Conservation (phyloP, 1,140 invertebrate genomes). For the Eueides isabella region DNA sequence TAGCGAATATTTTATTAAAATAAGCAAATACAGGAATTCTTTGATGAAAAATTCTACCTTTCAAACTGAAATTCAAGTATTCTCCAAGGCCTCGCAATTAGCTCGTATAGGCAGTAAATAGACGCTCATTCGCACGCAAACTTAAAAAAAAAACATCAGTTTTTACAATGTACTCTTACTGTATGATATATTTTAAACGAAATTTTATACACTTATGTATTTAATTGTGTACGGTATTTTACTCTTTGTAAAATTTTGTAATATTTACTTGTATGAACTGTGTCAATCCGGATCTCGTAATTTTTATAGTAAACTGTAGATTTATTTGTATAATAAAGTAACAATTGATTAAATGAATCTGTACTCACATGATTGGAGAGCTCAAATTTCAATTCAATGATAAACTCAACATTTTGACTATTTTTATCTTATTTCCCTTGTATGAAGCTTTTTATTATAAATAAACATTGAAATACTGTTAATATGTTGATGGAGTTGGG, state of each 20-base stretch:
- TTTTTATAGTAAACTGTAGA: background rate
- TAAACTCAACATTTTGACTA: background rate
- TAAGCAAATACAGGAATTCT: slow-evolving; percentile 1
- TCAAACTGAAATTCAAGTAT: slow-evolving; percentile 9
- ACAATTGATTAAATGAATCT: background rate
- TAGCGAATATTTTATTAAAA: background rate
- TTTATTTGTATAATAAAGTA: slow-evolving; percentile 10
- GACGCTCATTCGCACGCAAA: slow-evolving; percentile 15
- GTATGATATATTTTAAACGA: slow-evolving; percentile 19
- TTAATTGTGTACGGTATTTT: background rate
- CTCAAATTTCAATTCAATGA: background rate
- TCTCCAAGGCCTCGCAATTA: slow-evolving; percentile 25
- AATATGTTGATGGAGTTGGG: background rate
- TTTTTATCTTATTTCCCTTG: background rate
- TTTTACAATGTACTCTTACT: slow-evolving; percentile 11
- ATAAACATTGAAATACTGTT: background rate
- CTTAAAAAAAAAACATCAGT: background rate
- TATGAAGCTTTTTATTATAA: background rate
- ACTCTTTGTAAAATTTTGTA: background rate
- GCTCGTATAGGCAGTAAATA: slow-evolving; percentile 31
- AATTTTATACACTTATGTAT: background rate
- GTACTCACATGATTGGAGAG: background rate
- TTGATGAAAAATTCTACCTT: slow-evolving; percentile 8
- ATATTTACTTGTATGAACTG: background rate
- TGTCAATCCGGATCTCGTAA: background rate